Base-by-base conservation (phyloP, 2,113 vertebrate species). In the Corapipo altera region DNA sequence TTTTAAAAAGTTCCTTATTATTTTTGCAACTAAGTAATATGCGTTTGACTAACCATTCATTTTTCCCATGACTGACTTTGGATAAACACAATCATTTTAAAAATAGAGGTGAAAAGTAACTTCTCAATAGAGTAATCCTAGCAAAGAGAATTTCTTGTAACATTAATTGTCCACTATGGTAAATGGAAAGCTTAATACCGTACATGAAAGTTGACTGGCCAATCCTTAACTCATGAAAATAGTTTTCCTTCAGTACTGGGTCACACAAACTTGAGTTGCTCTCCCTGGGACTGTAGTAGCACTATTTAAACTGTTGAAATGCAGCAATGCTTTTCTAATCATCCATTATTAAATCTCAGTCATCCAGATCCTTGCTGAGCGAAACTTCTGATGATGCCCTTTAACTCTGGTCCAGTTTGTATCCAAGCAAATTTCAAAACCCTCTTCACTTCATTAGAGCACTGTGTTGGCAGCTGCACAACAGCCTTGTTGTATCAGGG, bases 11-110 rank as follows among this genome's bases (percentile, higher is more conserved):
- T 39, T 86, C 32, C n/a, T 32, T 92, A 57, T 75, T 92, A 67
- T 90, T 96, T 95, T 87, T 91, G 48, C 64, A 72, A 14, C 57
- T 69, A 88, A 86, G 79, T 86, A 77, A 58, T 85, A 55, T 57
- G 20, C 64, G 16, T 93, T 93, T 93, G 72, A 83, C 61, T 86
- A 84, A 48, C 55, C 5, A 28, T 86, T 78, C 32, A 23, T 73
- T 91, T 92, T 82, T 61, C 57, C 44, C 37, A 49, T 15, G 57
- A 72, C 39, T 58, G 52, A 57, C 22, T 49, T 81, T 72, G 17
- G 73, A 48, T 93, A 90, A 90, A 88, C 57, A 52, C 23, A 57
- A 32, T 71, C 19, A 57, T 72, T 80, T 77, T 33, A 19, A 65
- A 88, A 93, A 72, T 7, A 61, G 49, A 74, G 5, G 52, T 67